Evolutionary conservation across 2,113 vertebrate species (phyloP).

Genomic region (Alethe diademata): DNA sequence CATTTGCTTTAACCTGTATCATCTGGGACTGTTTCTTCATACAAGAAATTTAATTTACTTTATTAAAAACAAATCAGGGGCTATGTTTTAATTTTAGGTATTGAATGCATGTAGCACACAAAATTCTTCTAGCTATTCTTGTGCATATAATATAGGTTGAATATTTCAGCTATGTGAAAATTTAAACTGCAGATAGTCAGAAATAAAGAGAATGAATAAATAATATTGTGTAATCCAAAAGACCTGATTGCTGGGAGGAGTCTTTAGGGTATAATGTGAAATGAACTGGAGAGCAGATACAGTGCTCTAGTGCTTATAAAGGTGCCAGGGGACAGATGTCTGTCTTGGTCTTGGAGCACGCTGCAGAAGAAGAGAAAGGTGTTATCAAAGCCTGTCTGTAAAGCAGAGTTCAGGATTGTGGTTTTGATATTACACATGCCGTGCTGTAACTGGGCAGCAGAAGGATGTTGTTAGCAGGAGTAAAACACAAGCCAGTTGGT

Average conservation of each 20-base stretch:
- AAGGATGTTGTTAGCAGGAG: background rate
- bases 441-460: background rate
- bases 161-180: background rate
- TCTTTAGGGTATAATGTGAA: background rate
- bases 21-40: background rate
- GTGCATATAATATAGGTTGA: background rate
- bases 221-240: background rate
- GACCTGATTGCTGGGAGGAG: background rate
- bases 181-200: background rate
- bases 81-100: background rate
- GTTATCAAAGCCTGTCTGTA: background rate
- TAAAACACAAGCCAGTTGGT: background rate
- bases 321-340: background rate
- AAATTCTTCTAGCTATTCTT: background rate
- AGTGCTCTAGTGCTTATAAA: background rate
- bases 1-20: background rate
- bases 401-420: background rate
- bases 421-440: background rate
- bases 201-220: slow-evolving; percentile 10
- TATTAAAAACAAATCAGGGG: background rate
- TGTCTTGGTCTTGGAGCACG: background rate
- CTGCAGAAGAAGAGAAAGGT: background rate
- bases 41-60: background rate
- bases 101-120: background rate
- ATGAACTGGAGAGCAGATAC: background rate